A percentile compares a stretch with the other conserved stretches of the same genome.
phyloP scores from a whole-genome alignment of 2,113 vertebrate genomes.

The Melanocharis versteri region DNA sequence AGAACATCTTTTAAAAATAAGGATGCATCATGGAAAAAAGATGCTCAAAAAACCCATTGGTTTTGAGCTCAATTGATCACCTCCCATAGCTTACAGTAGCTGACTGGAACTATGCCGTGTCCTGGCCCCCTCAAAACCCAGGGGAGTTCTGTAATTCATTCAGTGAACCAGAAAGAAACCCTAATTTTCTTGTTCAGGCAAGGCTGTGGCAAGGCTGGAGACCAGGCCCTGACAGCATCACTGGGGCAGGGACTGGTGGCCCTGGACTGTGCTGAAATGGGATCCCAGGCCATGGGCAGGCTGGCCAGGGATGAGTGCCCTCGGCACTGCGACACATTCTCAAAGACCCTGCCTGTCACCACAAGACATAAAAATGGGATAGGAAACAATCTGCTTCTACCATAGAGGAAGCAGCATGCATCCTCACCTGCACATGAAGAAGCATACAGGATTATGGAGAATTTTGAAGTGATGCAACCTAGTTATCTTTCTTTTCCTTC shows the following conservation, averaged over 20 bases:
- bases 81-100: background rate
- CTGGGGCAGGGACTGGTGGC: background rate
- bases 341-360: background rate
- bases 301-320: background rate
- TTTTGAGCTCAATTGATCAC: background rate
- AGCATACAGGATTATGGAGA: background rate
- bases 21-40: background rate
- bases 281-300: background rate
- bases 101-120: background rate
- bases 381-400: background rate
- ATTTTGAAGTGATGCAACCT: background rate
- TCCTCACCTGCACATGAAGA: background rate
- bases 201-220: background rate
- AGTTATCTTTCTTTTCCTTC: background rate
- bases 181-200: background rate
- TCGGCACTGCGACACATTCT: fast-evolving
- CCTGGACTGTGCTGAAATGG: background rate
- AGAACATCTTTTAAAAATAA: background rate
- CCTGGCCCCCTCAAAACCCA: background rate
- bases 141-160: background rate
- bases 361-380: background rate
- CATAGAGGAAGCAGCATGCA: background rate
- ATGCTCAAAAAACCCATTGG: background rate
- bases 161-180: background rate
- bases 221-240: background rate